A percentile compares a stretch with the other conserved stretches of the same genome.
Evolutionary conservation across 2,797 vertebrate species (phyloP).

Genomic region (Emydoidea blandingii): DNA sequence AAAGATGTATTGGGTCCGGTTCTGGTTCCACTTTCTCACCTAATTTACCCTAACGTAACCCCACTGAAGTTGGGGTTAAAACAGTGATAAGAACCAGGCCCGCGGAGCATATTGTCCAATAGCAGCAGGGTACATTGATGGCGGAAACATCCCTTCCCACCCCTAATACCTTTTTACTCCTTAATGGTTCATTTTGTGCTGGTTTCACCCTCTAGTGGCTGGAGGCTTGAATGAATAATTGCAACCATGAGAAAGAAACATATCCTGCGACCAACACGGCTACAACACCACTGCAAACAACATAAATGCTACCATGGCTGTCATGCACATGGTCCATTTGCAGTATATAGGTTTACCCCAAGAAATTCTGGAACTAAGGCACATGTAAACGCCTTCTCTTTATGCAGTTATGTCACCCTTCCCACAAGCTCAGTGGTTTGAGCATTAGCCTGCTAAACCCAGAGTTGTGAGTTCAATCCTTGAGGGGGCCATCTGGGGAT

Average conservation of each 20-base stretch:
- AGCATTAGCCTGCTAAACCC: no score
- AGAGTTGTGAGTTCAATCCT: no score
- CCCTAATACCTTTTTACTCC: no score
- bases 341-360: background rate
- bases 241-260: no score
- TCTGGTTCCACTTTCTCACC: background rate
- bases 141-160: background rate
- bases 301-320: no score
- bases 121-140: background rate
- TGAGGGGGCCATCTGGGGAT: no score
- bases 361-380: background rate
- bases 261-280: no score
- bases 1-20: background rate
- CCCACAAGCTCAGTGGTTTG: background rate
- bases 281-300: no score
- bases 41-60: background rate
- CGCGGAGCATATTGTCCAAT: background rate
- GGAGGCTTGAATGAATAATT: no score
- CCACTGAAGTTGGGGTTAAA: fast-evolving
- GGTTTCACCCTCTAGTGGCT: no score
- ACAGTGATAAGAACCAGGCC: background rate
- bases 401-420: background rate
- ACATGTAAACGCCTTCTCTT: background rate
- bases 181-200: no score
- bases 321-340: no score